Base-by-base conservation (phyloP, 2,888 invertebrate species). In the Patella depressa region DNA sequence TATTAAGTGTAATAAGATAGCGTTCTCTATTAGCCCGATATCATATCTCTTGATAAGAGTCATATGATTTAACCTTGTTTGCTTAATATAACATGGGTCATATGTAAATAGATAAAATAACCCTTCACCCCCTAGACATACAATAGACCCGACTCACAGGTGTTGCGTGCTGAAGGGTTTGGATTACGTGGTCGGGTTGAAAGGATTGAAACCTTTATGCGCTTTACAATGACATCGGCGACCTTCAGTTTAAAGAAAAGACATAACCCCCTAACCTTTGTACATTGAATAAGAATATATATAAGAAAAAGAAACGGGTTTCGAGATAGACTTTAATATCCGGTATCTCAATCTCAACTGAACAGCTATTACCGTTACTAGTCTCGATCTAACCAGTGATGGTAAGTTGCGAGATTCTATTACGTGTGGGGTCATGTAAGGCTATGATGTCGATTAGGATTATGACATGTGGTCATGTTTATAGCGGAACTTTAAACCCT, bases 61-160 rank as follows among this genome's bases (percentile, higher is more conserved):
- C 19, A 24, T 65, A 65, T 65, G 65, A 65, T 65, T 24, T 24
- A 65, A 65, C 24, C 12, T 24, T 65, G 65, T 65, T 65, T 65
- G 24, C 24, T 65, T 24, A 65, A 65, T 24, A 19, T 65, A 65
- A 65, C 65, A 65, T 45, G 65, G 65, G 65, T 65, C 19, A 65
- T 24, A 65, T 65, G 65, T 24, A 24, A 65, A 24, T 24, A 19
- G 19, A 65, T 19, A 24, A 24, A 24, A 65, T 65, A 65, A 19
- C 65, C 24, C 24, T 65, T 24, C 19, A 19, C 65, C 65, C 65
- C 24, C 65, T 19, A 65, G 65, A 65, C 65, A 65, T 65, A 65
- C 24, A 65, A 65, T 65, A 65, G 65, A 65, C 65, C 65, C 65
- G 24, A 65, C 65, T 65, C 65, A 65, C 65, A 65, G 65, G 65